Conservation (phyloP, 2,888 invertebrate genomes). For the Monoplex corrugatus region DNA sequence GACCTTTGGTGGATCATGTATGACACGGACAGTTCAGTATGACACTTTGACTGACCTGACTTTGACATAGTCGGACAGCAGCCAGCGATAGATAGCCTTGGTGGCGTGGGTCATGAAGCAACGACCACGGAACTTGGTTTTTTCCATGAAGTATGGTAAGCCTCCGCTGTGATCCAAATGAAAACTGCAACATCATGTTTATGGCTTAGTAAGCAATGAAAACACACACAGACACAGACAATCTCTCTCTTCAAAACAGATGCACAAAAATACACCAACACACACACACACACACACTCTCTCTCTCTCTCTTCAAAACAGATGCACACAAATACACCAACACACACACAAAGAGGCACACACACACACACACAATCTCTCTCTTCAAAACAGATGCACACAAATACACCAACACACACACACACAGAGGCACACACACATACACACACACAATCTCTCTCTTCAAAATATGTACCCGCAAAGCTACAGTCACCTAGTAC, state of each 20-base stretch:
- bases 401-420: neutral
- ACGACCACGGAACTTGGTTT: constrained; percentile 97
- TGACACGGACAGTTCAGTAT: too few relatives aligned
- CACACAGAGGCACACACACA: neutral
- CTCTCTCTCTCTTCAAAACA: too few relatives aligned
- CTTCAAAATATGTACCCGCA: too few relatives aligned
- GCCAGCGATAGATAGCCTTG: constrained; percentile 99
- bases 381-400: constrained; percentile 1
- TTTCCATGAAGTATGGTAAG: constrained; percentile 97
- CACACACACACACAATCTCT: constrained; percentile 22
- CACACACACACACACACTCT: neutral
- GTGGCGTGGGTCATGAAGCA: constrained; percentile 99
- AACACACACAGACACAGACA: neutral
- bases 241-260: neutral
- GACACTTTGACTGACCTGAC: constrained; percentile 91
- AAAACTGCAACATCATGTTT: constrained; percentile 86
- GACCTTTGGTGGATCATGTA: too few relatives aligned
- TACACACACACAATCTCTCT: neutral
- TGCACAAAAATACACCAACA: neutral
- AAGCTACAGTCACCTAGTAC: too few relatives aligned
- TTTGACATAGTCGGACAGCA: constrained; percentile 99
- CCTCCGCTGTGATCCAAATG: constrained; percentile 99
- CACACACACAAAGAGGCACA: constrained; percentile 10
- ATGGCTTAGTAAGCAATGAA: neutral
- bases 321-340: neutral